Percentiles rank a stretch among this genome's conserved stretches.
phyloP scores from a whole-genome alignment of 1,140 invertebrate species.

The Macrobrachium nipponense region DNA sequence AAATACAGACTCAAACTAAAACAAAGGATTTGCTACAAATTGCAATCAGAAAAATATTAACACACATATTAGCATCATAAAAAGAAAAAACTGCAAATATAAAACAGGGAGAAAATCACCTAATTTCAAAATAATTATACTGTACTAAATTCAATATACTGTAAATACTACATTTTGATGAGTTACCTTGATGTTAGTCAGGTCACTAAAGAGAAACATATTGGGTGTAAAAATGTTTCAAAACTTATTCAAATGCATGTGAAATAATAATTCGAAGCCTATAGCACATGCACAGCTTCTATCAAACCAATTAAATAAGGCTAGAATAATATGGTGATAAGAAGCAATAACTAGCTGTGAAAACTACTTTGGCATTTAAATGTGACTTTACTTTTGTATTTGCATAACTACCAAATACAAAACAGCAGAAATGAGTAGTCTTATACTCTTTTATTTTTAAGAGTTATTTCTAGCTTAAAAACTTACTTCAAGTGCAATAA shows the following conservation, averaged over 20 bases:
- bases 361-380: conserved; percentile 35
- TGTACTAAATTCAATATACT: too few species aligned
- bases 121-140: too few species aligned
- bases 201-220: conserved; percentile 42
- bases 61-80: too few species aligned
- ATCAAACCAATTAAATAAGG: conserved; percentile 33
- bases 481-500: conserved; percentile 20
- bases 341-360: conserved; percentile 56
- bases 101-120: too few species aligned
- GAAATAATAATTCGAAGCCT: conserved; percentile 50
- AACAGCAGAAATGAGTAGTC: conserved; percentile 39
- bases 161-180: conserved; percentile 39
- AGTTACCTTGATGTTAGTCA: conserved; percentile 55
- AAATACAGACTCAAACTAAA: conserved; percentile 41
- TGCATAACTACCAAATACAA: conserved; percentile 23
- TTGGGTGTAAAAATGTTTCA: conserved; percentile 31
- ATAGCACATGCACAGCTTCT: conserved; percentile 57
- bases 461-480: conserved; percentile 9
- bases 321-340: conserved; percentile 44
- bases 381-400: conserved; percentile 24
- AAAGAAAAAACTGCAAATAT: conserved; percentile 6
- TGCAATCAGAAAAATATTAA: conserved; percentile 14
- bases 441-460: conserved; percentile 33
- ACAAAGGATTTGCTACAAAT: conserved; percentile 21
- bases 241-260: conserved; percentile 56